Evolutionary conservation across 2,113 vertebrate genomes (phyloP), one percentile per base, ranked within the genome.

Genomic region (Clupea harengus): DNA sequence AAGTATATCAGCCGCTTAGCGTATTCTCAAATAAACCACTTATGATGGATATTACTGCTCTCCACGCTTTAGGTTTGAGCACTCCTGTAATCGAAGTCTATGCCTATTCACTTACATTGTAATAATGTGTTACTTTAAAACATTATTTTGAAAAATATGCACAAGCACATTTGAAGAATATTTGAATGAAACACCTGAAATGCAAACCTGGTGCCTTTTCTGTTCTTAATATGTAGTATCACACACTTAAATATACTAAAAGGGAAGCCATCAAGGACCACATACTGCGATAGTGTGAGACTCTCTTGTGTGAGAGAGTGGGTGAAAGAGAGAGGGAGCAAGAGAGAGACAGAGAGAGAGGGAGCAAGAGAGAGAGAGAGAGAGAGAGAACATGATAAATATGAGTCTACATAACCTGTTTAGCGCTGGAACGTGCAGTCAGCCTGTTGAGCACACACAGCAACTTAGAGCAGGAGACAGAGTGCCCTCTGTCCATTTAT

Each of bases 401-500:
- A 86, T 25, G 25, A 83, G 44, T 87, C 81, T 85, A 85, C 52
- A 22, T 81, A 81, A 78, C 81, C 81, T 72, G 82, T 84, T 87
- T 88, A 87, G 86, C 32, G 8, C 81, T 78, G 83, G 83, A 82
- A 85, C 72, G 39, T 81, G 87, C 45, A 54, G 81, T 78, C 72
- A 67, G 87, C 45, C 87, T 88, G 52, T 85, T 85, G 84, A 87
- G 60, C 52, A 52, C 13, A 85, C 46, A 52, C 80, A 89, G 86
- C 87, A 85, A 89, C 45, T 86, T 90, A 86, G 83, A 47, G 47
- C n/a, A 52, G 88, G 81, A 91, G 81, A 88, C 87, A 86, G 87
- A 87, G 54, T 84, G 64, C 86, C 83, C 72, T 83, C 85, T 28
- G 89, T 88, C 81, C 88, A 92, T 93, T 93, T 87, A 93, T 93